Evolutionary conservation across 2,888 invertebrate genomes (phyloP).

Genomic region (Pristionchus japonicus): DNA sequence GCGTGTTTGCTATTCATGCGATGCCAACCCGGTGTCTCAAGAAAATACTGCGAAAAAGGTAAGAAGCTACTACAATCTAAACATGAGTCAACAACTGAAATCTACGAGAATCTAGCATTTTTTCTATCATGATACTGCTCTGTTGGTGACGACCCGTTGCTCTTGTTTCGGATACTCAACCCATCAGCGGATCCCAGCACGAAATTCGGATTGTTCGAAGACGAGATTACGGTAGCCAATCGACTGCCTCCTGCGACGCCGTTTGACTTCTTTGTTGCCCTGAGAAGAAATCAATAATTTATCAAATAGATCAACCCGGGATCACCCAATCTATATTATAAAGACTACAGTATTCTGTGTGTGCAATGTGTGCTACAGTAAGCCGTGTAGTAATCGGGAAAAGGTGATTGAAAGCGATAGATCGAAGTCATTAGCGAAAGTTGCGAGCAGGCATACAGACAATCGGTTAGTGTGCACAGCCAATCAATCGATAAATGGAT

Average conservation of each 20-base stretch:
- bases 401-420: not conserved
- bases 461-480: not conserved
- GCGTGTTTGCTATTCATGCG: slow-evolving; percentile 7
- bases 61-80: slow-evolving; percentile 28
- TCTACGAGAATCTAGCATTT: slow-evolving; percentile 8
- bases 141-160: not conserved
- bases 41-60: not conserved
- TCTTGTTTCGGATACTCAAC: slow-evolving; percentile 7
- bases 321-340: not conserved
- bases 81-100: not conserved
- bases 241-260: slow-evolving; percentile 41
- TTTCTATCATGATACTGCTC: not conserved
- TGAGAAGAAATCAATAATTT: not conserved
- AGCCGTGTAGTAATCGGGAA: not conserved
- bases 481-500: not conserved
- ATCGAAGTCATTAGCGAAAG: not conserved
- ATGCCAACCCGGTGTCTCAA: not conserved
- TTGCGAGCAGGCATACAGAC: not conserved
- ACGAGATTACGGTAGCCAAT: slow-evolving; percentile 43
- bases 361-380: not conserved
- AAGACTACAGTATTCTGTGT: not conserved
- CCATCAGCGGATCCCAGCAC: slow-evolving; percentile 22
- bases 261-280: slow-evolving; percentile 27
- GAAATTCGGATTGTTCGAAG: not conserved
- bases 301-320: not conserved